A percentile compares a stretch with the other conserved stretches of the same genome.
Conservation (phyloP, 2,888 invertebrate genomes). For the Erebia aethiops region DNA sequence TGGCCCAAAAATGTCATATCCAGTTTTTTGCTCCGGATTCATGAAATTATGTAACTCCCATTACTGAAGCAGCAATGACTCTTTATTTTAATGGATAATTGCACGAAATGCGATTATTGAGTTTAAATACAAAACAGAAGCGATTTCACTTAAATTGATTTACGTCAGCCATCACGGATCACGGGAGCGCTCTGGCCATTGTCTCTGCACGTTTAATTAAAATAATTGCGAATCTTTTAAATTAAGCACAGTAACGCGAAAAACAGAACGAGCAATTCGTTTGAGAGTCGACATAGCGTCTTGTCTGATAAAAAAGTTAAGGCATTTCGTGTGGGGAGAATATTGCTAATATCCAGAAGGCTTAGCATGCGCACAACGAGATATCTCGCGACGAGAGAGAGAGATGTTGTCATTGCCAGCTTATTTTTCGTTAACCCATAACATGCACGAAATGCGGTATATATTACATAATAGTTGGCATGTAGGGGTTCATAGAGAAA, state of each 20-base stretch:
- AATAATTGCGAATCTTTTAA: slow-evolving; percentile 42
- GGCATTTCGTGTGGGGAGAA: no score
- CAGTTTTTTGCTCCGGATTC: neutral
- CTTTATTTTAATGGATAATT: slow-evolving; percentile 15
- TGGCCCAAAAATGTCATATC: neutral
- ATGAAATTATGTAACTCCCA: slow-evolving; percentile 11
- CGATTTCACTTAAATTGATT: slow-evolving; percentile 25
- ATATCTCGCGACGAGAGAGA: no score
- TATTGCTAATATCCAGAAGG: no score
- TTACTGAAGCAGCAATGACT: slow-evolving; percentile 6
- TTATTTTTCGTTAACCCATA: no score
- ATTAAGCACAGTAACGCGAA: slow-evolving; percentile 32
- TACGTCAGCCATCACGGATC: slow-evolving; percentile 30
- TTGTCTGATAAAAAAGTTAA: neutral
- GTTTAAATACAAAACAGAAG: slow-evolving; percentile 28
- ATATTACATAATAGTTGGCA: no score
- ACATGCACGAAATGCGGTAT: no score
- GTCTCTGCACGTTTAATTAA: slow-evolving; percentile 37
- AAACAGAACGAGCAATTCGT: neutral
- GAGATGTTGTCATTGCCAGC: no score
- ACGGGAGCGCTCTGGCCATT: slow-evolving; percentile 22
- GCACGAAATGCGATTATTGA: slow-evolving; percentile 13
- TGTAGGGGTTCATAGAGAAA: no score
- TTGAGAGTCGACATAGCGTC: neutral
- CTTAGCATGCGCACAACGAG: no score